Evolutionary conservation across 1,140 invertebrate species (phyloP).

Genomic region (Drosophila teissieri): DNA sequence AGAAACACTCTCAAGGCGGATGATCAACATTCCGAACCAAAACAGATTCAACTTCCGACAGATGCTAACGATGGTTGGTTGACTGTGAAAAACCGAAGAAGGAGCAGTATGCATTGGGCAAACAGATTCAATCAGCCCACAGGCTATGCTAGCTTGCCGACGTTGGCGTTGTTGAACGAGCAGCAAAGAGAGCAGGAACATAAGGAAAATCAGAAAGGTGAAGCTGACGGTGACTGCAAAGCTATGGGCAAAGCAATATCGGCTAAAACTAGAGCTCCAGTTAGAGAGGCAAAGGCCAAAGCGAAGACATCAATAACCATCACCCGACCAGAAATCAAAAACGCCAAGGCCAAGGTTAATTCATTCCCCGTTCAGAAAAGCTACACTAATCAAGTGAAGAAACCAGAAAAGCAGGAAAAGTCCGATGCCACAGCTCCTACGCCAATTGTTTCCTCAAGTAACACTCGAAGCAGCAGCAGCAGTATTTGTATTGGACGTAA

Average conservation of each 20-base stretch:
- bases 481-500: constrained; percentile 34
- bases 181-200: constrained; percentile 69
- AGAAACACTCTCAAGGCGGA: constrained; percentile 52
- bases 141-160: constrained; percentile 88
- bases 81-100: constrained; percentile 87
- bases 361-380: constrained; percentile 65
- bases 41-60: constrained; percentile 83
- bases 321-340: constrained; percentile 74
- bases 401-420: constrained; percentile 34
- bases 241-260: constrained; percentile 15
- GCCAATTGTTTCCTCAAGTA: background rate
- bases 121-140: constrained; percentile 89
- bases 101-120: constrained; percentile 87
- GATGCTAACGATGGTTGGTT: constrained; percentile 88
- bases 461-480: constrained; percentile 34
- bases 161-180: constrained; percentile 86
- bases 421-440: background rate
- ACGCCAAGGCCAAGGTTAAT: constrained; percentile 84
- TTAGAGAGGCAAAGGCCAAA: constrained; percentile 49
- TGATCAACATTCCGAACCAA: constrained; percentile 72
- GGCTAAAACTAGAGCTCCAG: constrained; percentile 24
- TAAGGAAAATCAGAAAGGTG: constrained; percentile 20
- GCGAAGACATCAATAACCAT: constrained; percentile 46
- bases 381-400: constrained; percentile 16
- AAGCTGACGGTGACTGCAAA: constrained; percentile 10